Conservation (phyloP, 2,888 invertebrate species). For the Drosophila sordidapex region DNA sequence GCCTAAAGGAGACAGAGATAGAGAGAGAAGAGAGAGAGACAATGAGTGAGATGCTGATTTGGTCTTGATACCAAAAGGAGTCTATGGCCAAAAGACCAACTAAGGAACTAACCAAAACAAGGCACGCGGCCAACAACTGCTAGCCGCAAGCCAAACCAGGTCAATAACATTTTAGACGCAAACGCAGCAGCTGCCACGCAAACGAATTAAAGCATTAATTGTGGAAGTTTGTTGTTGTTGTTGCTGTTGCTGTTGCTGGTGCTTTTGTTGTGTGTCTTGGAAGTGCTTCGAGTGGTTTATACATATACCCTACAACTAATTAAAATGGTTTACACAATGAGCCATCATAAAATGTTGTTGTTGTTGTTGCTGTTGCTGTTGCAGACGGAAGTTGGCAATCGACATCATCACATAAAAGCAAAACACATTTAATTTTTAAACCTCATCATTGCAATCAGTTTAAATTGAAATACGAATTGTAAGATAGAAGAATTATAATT, state of each 20-base stretch:
- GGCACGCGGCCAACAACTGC: conserved; percentile 26
- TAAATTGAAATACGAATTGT: neutral
- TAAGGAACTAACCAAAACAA: conserved; percentile 7
- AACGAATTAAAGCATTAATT: conserved; percentile 66
- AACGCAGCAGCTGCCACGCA: conserved; percentile 52
- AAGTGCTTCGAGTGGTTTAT: conserved; percentile 28
- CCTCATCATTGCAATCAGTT: neutral
- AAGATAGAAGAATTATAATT: neutral
- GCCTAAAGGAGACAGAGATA: conserved; percentile 18
- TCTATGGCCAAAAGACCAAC: conserved; percentile 11
- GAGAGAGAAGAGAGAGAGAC: conserved; percentile 14
- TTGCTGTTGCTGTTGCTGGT: neutral
- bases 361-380: neutral
- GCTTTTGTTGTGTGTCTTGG: conserved; percentile 5
- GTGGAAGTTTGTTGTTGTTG: conserved; percentile 19
- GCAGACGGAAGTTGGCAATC: neutral
- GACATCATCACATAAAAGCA: neutral
- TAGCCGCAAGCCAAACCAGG: conserved; percentile 36
- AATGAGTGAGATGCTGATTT: conserved; percentile 31
- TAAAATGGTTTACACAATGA: neutral
- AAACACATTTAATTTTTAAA: neutral
- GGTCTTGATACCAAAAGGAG: conserved; percentile 19
- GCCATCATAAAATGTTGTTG: neutral
- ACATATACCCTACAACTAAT: conserved; percentile 19
- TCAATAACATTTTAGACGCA: conserved; percentile 55